Percentiles rank a stretch among this genome's conserved stretches.
Conservation (phyloP, 2,888 invertebrate genomes). For the Acronicta psi region DNA sequence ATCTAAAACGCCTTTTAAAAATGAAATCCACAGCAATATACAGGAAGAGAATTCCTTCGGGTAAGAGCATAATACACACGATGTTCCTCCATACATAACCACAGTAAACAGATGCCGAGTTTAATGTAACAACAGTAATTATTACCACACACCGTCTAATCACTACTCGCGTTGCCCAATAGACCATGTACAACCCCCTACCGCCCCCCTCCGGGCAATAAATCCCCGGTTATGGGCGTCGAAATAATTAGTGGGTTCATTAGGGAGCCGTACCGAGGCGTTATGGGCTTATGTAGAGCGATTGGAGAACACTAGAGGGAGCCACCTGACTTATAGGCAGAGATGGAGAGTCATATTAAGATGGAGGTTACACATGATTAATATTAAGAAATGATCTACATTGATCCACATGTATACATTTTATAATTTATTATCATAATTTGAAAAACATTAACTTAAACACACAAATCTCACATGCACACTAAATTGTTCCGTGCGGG, state of each 20-base stretch:
- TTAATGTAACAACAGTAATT: constrained; percentile 17
- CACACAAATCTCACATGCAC: too few species aligned
- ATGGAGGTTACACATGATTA: too few species aligned
- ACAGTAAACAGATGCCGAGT: background rate
- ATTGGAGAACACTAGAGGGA: constrained; percentile 21
- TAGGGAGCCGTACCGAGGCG: constrained; percentile 54
- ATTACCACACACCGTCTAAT: constrained; percentile 33
- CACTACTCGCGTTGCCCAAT: constrained; percentile 38
- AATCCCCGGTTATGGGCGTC: constrained; percentile 61
- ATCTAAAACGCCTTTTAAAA: too few species aligned
- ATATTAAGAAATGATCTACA: too few species aligned
- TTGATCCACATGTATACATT: too few species aligned
- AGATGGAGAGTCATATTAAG: background rate
- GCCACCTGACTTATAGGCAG: constrained; percentile 12
- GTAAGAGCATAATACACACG: background rate
- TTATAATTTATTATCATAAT: too few species aligned
- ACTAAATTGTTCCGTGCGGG: too few species aligned
- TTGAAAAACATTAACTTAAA: too few species aligned
- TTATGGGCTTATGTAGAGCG: constrained; percentile 47
- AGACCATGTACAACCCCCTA: constrained; percentile 29
- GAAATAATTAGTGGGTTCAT: constrained; percentile 67
- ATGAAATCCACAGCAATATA: too few species aligned
- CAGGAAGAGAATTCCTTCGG: too few species aligned
- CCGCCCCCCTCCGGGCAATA: constrained; percentile 44
- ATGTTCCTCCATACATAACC: background rate